These are phyloP conservation scores for Camptogramma bilineatum DNA, from an alignment of 2,888 invertebrate genomes.

Conservation along the genomic window DNA sequence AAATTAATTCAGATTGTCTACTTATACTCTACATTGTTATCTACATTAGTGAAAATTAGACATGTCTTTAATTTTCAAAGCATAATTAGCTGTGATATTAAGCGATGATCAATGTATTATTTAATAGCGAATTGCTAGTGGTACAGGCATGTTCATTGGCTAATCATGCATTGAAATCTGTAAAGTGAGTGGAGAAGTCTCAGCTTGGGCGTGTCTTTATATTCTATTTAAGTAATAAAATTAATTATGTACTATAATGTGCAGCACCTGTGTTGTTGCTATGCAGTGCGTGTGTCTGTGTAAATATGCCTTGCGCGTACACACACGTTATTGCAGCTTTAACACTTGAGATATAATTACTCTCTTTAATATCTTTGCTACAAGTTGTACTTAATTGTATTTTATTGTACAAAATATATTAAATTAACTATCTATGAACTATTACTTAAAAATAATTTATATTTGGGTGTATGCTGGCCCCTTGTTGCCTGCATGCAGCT, in stretches of 20 bases:
- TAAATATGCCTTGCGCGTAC: constrained; percentile 85
- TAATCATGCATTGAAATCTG: constrained; percentile 86
- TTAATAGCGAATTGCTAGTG: constrained; percentile 83
- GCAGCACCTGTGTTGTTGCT: constrained; percentile 83
- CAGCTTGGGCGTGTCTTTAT: constrained; percentile 84
- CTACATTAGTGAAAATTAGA: constrained; percentile 85
- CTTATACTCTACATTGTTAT: constrained; percentile 85
- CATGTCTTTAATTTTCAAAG: constrained; percentile 86
- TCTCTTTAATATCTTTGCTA: constrained; percentile 88
- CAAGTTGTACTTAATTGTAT: constrained; percentile 89
- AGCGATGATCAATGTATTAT: constrained; percentile 84
- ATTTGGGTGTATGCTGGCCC: constrained; percentile 84
- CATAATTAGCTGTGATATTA: constrained; percentile 86
- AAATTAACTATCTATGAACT: constrained; percentile 85
- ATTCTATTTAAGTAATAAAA: constrained; percentile 83
- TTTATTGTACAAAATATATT: constrained; percentile 90
- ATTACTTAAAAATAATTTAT: constrained; percentile 82
- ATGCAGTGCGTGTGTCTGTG: constrained; percentile 78
- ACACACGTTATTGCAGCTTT: constrained; percentile 85
- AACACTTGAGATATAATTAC: constrained; percentile 84
- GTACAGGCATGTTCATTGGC: constrained; percentile 84
- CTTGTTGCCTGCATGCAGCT: constrained; percentile 82
- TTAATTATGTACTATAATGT: constrained; percentile 83
- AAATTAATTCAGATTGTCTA: constrained; percentile 85
- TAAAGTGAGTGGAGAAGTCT: constrained; percentile 80